phyloP scores from a whole-genome alignment of 2,888 invertebrate species.

The Epirrhoe alternata region DNA sequence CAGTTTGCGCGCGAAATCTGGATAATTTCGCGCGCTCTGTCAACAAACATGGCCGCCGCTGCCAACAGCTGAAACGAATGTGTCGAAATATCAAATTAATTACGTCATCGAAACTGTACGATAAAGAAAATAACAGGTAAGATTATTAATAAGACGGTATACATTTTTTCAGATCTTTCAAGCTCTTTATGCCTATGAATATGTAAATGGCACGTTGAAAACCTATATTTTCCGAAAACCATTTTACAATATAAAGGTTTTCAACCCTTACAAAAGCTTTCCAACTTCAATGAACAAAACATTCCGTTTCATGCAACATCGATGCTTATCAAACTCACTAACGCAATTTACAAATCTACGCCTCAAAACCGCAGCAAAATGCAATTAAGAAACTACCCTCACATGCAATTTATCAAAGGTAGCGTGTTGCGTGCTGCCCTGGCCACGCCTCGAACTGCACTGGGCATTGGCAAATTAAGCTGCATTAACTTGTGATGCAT shows the following conservation, averaged over 20 bases:
- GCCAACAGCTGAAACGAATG: constrained; percentile 56
- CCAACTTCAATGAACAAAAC: constrained; percentile 2
- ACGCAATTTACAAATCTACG: constrained; percentile 36
- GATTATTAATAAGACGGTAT: too few species aligned
- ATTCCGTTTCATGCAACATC: constrained; percentile 18
- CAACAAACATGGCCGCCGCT: constrained; percentile 68
- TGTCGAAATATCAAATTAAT: constrained; percentile 66
- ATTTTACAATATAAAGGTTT: background rate
- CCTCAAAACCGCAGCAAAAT: constrained; percentile 32
- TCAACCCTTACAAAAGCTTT: background rate
- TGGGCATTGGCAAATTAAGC: constrained; percentile 23
- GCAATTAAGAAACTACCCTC: constrained; percentile 38
- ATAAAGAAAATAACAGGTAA: constrained; percentile 46
- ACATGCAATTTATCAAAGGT: constrained; percentile 33
- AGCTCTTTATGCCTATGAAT: too few species aligned
- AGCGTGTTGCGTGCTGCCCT: constrained; percentile 10
- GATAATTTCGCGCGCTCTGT: constrained; percentile 75
- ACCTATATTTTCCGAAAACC: background rate
- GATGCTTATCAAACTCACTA: constrained; percentile 29
- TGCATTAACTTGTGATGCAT: constrained; percentile 10
- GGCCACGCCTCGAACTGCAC: constrained; percentile 29
- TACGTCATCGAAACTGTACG: constrained; percentile 49
- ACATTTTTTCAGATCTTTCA: too few species aligned
- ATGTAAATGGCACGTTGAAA: too few species aligned
- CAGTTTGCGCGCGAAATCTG: constrained; percentile 73